Base-by-base conservation (phyloP, 2,888 invertebrate genomes). In the Bombyx huttoni region DNA sequence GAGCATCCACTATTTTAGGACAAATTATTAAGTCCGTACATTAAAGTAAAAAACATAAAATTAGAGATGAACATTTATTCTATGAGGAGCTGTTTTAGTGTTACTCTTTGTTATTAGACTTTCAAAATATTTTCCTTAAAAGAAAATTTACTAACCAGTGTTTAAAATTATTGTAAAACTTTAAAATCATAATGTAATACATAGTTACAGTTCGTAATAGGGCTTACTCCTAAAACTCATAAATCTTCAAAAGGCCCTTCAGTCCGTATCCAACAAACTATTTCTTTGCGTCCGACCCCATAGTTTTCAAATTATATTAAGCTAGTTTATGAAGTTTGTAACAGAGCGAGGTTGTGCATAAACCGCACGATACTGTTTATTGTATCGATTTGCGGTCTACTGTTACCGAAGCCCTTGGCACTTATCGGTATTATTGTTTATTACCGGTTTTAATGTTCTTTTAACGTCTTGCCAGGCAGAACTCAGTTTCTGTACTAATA, bases 281-380 rank as follows among this genome's bases (percentile, higher is more conserved):
- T 82, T 83, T 83, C 79, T 79, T 81, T 79, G 78, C 71, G 61
- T 68, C 62, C 63, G 58, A 63, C 71, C 75, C 70, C 73, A 78
- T 79, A 81, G 79, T 80, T 82, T 77, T 71, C 71, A 75, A 79
- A 81, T 80, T 78, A 78, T 78, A 73, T 78, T 77, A 69, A 65
- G 69, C 62, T 58, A 64, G 64, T 68, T 69, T 61, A 61, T 62
- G 58, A 60, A 64, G 63, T 59, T 60, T 51, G 13, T 35, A 47
- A 56, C 60, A 62, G 54, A 60, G 62, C 56, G 61, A 60, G 61
- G 62, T 60, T 60, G 54, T 50, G 55, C 58, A 54, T 54, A 58
- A 61, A 62, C 66, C 64, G 53, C 63, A 58, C 56, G 56, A 59
- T 35, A 34, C 33, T 46, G 40, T 40, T 24, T 35, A 45, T 12